Conservation (phyloP, 2,888 invertebrate species). For the Altica lythri region DNA sequence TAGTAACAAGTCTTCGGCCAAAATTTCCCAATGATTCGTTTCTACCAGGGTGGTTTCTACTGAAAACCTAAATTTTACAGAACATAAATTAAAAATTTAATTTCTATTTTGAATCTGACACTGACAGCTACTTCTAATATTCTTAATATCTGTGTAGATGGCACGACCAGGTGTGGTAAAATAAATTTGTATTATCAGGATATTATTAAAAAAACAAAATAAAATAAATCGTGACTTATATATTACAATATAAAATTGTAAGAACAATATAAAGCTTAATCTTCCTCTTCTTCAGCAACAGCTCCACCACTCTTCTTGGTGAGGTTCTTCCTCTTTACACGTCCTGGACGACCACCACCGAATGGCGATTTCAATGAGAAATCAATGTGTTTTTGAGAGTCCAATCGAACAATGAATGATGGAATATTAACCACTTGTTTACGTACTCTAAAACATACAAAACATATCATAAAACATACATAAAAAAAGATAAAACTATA, state of each 20-base stretch:
- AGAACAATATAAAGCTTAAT: slow-evolving; percentile 51
- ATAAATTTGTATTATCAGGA: too few relatives aligned
- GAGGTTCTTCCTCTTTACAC: slow-evolving; percentile 99
- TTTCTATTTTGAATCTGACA: too few relatives aligned
- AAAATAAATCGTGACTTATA: slow-evolving; percentile 8
- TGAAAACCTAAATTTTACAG: too few relatives aligned
- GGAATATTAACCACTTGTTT: slow-evolving; percentile 99
- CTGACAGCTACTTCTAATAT: too few relatives aligned
- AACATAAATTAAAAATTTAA: too few relatives aligned
- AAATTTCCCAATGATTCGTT: too few relatives aligned
- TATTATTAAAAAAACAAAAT: slow-evolving; percentile 2
- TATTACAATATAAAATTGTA: slow-evolving; percentile 13
- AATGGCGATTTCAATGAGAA: slow-evolving; percentile 98
- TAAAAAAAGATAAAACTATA: too few relatives aligned
- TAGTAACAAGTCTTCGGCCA: too few relatives aligned
- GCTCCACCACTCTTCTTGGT: slow-evolving; percentile 86
- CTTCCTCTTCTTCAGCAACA: slow-evolving; percentile 83
- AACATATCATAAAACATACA: too few relatives aligned
- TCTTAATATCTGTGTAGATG: too few relatives aligned
- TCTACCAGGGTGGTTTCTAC: too few relatives aligned
- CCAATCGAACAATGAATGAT: slow-evolving; percentile 94
- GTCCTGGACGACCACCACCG: slow-evolving; percentile 98
- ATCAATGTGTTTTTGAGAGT: slow-evolving; percentile 97
- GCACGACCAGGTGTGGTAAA: too few relatives aligned
- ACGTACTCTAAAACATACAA: slow-evolving; percentile 86